phyloP scores from a whole-genome alignment of 1,140 invertebrate species.

The Belonocnema kinseyi region DNA sequence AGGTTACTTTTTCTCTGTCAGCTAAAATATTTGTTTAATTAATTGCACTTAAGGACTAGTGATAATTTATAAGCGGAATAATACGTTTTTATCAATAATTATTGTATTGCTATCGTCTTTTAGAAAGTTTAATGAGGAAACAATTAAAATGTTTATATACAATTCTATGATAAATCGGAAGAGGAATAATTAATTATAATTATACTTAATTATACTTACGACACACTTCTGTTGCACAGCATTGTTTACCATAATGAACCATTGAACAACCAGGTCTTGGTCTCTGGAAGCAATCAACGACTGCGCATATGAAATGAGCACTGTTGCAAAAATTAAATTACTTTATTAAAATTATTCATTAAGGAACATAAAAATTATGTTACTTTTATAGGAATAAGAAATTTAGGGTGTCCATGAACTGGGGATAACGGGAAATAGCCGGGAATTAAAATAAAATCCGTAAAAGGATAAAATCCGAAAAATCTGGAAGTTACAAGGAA shows the following conservation, averaged over 20 bases:
- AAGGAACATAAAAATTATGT: too few relatives aligned
- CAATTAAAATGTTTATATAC: too few relatives aligned
- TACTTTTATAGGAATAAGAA: too few relatives aligned
- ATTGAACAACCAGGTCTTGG: not conserved
- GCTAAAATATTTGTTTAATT: not conserved
- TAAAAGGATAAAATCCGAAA: too few relatives aligned
- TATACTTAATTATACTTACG: not conserved
- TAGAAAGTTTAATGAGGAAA: too few relatives aligned
- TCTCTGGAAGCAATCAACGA: slow-evolving; percentile 5
- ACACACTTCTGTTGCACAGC: slow-evolving; percentile 6
- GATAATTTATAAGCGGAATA: not conserved
- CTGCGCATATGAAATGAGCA: not conserved
- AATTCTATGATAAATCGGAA: too few relatives aligned
- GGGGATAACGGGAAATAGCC: too few relatives aligned
- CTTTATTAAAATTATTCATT: not conserved
- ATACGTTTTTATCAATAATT: not conserved
- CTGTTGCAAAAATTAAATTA: not conserved
- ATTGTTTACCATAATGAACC: not conserved
- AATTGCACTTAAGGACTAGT: not conserved
- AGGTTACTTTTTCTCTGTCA: not conserved
- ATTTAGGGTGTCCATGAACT: too few relatives aligned
- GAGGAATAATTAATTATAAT: too few relatives aligned
- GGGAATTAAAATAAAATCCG: too few relatives aligned
- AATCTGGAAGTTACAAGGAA: too few relatives aligned
- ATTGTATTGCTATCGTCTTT: too few relatives aligned